These are phyloP conservation scores for Lasioglossum baleicum DNA, from an alignment of 1,140 invertebrate genomes.

Conservation along the genomic window DNA sequence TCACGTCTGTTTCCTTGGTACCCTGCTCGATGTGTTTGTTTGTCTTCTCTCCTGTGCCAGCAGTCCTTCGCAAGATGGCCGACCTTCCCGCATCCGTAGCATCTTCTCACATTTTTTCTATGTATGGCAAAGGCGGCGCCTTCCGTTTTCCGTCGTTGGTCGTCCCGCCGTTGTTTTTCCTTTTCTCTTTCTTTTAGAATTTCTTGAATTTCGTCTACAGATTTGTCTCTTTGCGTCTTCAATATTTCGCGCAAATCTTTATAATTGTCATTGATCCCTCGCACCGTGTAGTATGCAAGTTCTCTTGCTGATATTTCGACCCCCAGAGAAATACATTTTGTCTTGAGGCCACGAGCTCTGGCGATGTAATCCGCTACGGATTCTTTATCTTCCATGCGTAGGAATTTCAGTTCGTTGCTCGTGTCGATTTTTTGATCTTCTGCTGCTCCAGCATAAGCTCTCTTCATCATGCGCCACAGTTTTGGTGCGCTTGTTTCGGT, in stretches of 20 bases:
- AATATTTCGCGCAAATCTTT: slow-evolving; percentile 14
- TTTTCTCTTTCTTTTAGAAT: slow-evolving; percentile 21
- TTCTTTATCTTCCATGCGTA: slow-evolving; percentile 9
- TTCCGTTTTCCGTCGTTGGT: not conserved
- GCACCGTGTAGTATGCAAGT: slow-evolving; percentile 3
- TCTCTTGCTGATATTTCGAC: not conserved
- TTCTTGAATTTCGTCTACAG: slow-evolving; percentile 14
- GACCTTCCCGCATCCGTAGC: slow-evolving; percentile 5
- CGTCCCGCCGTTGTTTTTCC: not conserved
- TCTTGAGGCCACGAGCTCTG: not conserved
- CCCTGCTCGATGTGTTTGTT: not conserved
- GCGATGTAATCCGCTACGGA: slow-evolving; percentile 5
- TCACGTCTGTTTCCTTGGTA: not conserved
- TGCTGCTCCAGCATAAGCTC: not conserved
- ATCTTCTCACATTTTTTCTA: not conserved
- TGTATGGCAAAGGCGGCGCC: not conserved
- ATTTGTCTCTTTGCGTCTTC: slow-evolving; percentile 21
- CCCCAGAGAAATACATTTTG: slow-evolving; percentile 8
- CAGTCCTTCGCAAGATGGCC: not conserved
- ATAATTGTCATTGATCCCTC: slow-evolving; percentile 9
- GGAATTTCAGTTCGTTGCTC: slow-evolving; percentile 7
- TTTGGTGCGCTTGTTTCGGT: not conserved
- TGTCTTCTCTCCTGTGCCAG: not conserved
- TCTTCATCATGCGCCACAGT: slow-evolving; percentile 5
- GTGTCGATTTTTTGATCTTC: slow-evolving; percentile 20